Conservation (phyloP, 2,113 vertebrate species). For the Oryzias woworae region DNA sequence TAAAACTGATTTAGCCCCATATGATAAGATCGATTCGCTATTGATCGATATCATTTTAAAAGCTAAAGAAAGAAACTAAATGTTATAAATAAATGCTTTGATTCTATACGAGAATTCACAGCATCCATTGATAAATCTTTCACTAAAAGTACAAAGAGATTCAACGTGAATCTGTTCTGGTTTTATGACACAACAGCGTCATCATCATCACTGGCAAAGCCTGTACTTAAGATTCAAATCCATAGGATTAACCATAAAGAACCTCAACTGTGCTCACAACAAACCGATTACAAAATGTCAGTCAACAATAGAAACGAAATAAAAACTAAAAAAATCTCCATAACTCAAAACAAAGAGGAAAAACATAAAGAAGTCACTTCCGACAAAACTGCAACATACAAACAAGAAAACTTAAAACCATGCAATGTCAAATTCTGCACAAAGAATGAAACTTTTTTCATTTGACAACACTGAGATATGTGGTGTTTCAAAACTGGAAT, state of each 20-base stretch:
- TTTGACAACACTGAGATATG: background rate
- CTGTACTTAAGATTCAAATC: constrained; percentile 78
- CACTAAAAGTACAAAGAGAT: constrained; percentile 82
- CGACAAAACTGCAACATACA: constrained; percentile 48
- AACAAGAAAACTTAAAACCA: constrained; percentile 16
- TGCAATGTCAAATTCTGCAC: constrained; percentile 27
- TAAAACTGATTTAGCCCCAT: too few species aligned
- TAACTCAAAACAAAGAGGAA: constrained; percentile 49
- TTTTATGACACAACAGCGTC: constrained; percentile 70
- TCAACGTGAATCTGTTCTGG: constrained; percentile 87
- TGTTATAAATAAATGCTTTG: background rate
- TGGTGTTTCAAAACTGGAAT: background rate
- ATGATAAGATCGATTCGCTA: too few species aligned
- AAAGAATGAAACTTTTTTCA: constrained; percentile 5
- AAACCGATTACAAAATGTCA: constrained; percentile 42
- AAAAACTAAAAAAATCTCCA: constrained; percentile 26
- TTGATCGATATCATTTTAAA: too few species aligned
- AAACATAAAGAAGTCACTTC: constrained; percentile 47
- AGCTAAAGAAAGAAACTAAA: background rate
- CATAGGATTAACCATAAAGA: constrained; percentile 82
- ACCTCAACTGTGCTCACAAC: constrained; percentile 29
- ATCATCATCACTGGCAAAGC: constrained; percentile 66
- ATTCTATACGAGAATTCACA: constrained; percentile 10
- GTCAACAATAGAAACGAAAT: constrained; percentile 48
- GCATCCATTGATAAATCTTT: constrained; percentile 34